Percentiles rank a stretch among this genome's conserved stretches.
phyloP scores from a whole-genome alignment of 35 echinoderm and acorn worm species.

The Hemicentrotus pulcherrimus region DNA sequence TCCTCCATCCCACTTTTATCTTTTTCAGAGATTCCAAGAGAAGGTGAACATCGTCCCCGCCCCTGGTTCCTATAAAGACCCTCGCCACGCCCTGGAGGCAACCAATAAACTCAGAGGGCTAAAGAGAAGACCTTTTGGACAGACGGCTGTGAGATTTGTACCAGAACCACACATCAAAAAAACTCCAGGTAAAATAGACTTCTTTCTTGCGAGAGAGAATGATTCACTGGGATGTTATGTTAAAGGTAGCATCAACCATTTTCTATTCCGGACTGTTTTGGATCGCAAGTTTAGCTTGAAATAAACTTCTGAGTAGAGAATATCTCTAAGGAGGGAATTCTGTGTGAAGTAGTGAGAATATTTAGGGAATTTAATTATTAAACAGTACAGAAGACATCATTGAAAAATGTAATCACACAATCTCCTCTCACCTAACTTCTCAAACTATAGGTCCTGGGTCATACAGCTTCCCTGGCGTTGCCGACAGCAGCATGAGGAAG shows the following conservation, averaged over 20 bases:
- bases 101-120: slow-evolving; percentile 84
- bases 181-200: slow-evolving; percentile 80
- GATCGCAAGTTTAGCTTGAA: too few species aligned
- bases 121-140: slow-evolving; percentile 94
- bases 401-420: background rate
- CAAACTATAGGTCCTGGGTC: slow-evolving; percentile 73
- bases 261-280: too few species aligned
- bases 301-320: too few species aligned
- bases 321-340: too few species aligned
- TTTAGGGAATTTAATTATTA: too few species aligned
- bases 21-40: slow-evolving; percentile 80
- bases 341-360: too few species aligned
- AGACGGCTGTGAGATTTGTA: slow-evolving; percentile 80
- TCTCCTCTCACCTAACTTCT: background rate
- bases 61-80: slow-evolving; percentile 96
- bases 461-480: slow-evolving; percentile 82
- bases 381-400: background rate
- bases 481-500: slow-evolving; percentile 80
- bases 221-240: too few species aligned
- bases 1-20: background rate
- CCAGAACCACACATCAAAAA: slow-evolving; percentile 91
- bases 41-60: slow-evolving; percentile 61
- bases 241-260: too few species aligned
- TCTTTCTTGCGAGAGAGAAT: background rate
- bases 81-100: slow-evolving; percentile 93